These are phyloP conservation scores for Bubo bubo DNA, from an alignment of 2,113 vertebrate species.

Conservation along the genomic window DNA sequence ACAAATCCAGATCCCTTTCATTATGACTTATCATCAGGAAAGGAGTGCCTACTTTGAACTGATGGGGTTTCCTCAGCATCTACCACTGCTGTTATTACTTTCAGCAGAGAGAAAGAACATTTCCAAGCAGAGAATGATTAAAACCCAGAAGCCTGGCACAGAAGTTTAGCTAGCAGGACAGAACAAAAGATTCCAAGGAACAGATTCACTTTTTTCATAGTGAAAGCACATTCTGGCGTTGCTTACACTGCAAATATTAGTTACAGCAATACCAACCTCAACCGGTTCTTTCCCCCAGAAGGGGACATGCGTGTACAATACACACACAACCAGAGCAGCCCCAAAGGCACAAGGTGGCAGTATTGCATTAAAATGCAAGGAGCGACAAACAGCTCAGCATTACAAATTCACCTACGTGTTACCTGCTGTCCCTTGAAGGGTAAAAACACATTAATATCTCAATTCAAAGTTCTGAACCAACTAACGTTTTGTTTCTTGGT, in stretches of 20 bases:
- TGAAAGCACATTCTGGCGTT: background rate
- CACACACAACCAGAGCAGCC: background rate
- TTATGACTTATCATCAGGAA: background rate
- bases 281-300: background rate
- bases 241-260: background rate
- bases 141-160: background rate
- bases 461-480: background rate
- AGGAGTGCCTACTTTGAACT: background rate
- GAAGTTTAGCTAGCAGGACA: background rate
- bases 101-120: background rate
- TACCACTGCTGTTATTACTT: fast-evolving
- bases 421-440: background rate
- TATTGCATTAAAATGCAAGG: background rate
- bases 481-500: background rate
- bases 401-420: background rate
- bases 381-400: background rate
- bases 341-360: conserved; percentile 68
- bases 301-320: fast-evolving
- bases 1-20: background rate
- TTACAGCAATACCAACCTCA: background rate
- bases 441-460: background rate
- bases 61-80: background rate
- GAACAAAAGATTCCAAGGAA: background rate
- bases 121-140: background rate
- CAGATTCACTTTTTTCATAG: background rate